A percentile compares a stretch with the other conserved stretches of the same genome.
These are phyloP conservation scores for Drosophila kepulauana DNA, from an alignment of 1,140 invertebrate species.

Conservation along the genomic window DNA sequence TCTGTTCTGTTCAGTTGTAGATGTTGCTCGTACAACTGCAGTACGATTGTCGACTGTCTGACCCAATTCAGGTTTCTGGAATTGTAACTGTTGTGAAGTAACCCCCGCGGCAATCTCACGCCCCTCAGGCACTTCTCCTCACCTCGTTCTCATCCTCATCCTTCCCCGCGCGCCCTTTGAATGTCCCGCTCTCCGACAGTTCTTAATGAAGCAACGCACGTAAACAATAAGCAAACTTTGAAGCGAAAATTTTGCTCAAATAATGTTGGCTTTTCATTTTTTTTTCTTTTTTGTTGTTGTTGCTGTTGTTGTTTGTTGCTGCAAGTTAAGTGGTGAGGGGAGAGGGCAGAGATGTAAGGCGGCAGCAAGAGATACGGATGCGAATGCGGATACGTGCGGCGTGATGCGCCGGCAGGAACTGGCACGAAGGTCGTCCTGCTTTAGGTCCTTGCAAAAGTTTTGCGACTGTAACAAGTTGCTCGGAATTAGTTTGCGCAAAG, in stretches of 20 bases:
- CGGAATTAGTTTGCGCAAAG: slow-evolving; percentile 79
- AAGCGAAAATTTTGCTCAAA: slow-evolving; percentile 83
- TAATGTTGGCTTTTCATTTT: slow-evolving; percentile 65
- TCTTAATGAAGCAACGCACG: slow-evolving; percentile 83
- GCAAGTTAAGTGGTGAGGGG: neutral
- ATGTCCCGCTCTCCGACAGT: slow-evolving; percentile 35
- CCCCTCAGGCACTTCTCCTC: slow-evolving; percentile 24
- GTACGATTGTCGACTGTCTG: slow-evolving; percentile 58
- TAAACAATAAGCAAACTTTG: slow-evolving; percentile 83
- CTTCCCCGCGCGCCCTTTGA: neutral
- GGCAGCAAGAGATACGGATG: slow-evolving; percentile 54
- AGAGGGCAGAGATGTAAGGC: neutral
- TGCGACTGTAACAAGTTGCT: slow-evolving; percentile 77
- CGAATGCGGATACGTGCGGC: slow-evolving; percentile 70
- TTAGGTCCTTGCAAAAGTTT: slow-evolving; percentile 60
- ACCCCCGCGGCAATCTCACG: slow-evolving; percentile 54
- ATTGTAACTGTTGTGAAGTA: slow-evolving; percentile 69
- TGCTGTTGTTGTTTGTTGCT: slow-evolving; percentile 25
- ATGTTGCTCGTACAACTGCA: slow-evolving; percentile 42
- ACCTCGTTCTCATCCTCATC: neutral
- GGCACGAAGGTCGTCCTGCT: slow-evolving; percentile 71
- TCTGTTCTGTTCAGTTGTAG: neutral
- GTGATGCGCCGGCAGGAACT: slow-evolving; percentile 69
- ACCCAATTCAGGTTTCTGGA: slow-evolving; percentile 67
- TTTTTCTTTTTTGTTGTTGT: slow-evolving; percentile 20